These are phyloP conservation scores for Lynx canadensis DNA, from an alignment of 2,113 vertebrate species.

Conservation along the genomic window DNA sequence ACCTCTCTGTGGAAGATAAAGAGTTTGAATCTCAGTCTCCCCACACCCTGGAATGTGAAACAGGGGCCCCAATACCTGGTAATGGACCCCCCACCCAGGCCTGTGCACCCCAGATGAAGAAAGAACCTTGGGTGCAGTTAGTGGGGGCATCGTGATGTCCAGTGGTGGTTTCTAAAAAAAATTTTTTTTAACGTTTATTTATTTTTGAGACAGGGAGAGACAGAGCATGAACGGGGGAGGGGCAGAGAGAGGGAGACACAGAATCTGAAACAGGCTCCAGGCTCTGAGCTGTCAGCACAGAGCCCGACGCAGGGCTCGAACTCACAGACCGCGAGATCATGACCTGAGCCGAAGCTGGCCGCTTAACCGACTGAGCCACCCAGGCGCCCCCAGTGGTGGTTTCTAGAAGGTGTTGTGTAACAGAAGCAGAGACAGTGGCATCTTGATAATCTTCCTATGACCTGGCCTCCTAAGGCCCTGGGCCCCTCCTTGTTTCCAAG, in stretches of 20 bases:
- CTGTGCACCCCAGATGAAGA: not conserved
- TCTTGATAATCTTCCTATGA: not conserved
- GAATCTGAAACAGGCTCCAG: no score
- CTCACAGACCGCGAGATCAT: no score
- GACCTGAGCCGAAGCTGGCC: no score
- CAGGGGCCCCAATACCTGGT: not conserved
- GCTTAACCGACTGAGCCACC: no score
- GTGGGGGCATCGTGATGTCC: not conserved
- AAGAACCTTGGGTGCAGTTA: not conserved
- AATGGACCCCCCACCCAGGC: not conserved
- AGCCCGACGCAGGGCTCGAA: no score
- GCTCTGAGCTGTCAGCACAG: no score
- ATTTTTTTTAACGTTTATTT: no score
- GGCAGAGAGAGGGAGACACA: no score
- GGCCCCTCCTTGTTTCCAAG: not conserved
- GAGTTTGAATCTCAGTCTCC: not conserved
- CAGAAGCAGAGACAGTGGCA: not conserved
- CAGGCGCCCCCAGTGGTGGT: not conserved
- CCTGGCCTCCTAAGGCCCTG: not conserved
- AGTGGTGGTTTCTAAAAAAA: not conserved
- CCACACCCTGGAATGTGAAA: not conserved
- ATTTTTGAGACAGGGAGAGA: no score
- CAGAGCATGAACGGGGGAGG: no score
- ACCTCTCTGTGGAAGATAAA: not conserved
- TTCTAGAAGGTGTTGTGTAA: not conserved